phyloP scores from a whole-genome alignment of 2,888 invertebrate species.

The Schizotus pectinicornis region DNA sequence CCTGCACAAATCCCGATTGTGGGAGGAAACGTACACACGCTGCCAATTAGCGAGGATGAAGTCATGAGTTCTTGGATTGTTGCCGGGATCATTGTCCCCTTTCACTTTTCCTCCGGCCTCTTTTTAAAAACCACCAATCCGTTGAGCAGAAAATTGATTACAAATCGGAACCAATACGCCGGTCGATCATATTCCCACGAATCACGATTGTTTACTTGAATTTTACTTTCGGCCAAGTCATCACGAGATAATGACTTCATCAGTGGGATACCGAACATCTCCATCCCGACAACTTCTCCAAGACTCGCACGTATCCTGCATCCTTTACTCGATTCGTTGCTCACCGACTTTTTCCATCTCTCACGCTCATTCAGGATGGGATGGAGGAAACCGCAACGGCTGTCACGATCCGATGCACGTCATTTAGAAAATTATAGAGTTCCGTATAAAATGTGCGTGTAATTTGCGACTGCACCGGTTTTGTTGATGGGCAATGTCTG shows the following conservation, averaged over 20 bases:
- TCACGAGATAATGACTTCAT: slow-evolving; percentile 49
- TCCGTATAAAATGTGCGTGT: slow-evolving; percentile 38
- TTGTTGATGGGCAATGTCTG: slow-evolving; percentile 1
- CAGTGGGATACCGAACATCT: slow-evolving; percentile 25
- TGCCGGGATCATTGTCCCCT: too few species aligned
- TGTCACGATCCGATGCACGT: slow-evolving; percentile 43
- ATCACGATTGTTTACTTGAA: slow-evolving; percentile 44
- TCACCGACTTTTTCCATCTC: background rate
- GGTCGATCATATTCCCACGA: slow-evolving; percentile 39
- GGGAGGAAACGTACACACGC: too few species aligned
- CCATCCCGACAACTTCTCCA: slow-evolving; percentile 13
- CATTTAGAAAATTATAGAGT: slow-evolving; percentile 44
- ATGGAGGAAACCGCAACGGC: slow-evolving; percentile 24
- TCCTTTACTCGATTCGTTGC: slow-evolving; percentile 6
- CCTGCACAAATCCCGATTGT: too few species aligned
- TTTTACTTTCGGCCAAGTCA: slow-evolving; percentile 45
- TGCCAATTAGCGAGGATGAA: too few species aligned
- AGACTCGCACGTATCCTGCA: background rate
- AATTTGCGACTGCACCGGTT: slow-evolving; percentile 39
- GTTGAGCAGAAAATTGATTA: slow-evolving; percentile 20
- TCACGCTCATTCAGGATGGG: slow-evolving; percentile 1
- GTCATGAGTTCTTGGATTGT: too few species aligned
- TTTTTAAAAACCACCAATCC: slow-evolving; percentile 1
- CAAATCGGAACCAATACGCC: slow-evolving; percentile 19
- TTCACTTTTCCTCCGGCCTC: too few species aligned